Evolutionary conservation across 2,113 vertebrate species (phyloP).

Genomic region (Xiphorhynchus elegans): DNA sequence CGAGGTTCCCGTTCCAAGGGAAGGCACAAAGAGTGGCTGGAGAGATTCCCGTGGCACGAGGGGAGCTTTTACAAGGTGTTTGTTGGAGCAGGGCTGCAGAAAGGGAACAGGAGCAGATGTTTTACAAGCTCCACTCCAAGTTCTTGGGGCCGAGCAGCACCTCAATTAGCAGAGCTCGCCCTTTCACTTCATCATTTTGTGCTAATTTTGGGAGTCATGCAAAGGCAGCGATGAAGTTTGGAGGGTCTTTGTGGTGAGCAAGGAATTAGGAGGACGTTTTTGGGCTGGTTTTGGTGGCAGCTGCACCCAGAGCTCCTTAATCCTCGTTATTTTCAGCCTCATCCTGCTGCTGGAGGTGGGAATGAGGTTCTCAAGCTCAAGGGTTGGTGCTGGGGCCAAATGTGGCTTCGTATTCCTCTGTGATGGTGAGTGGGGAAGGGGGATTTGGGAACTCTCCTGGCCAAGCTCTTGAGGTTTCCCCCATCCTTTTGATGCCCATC

Average conservation of each 20-base stretch:
- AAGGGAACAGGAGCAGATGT: not conserved
- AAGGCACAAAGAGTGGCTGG: not conserved
- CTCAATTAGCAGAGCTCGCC: not conserved
- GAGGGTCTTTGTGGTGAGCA: not conserved
- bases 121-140: not conserved
- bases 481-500: fast-evolving
- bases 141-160: not conserved
- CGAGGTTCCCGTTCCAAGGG: not conserved
- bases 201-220: not conserved
- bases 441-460: not conserved
- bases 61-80: not conserved
- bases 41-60: not conserved
- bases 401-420: not conserved
- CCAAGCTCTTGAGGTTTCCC: not conserved
- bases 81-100: not conserved
- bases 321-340: not conserved
- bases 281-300: not conserved
- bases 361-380: not conserved
- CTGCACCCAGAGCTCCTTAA: not conserved
- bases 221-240: not conserved
- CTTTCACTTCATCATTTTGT: constrained; percentile 23
- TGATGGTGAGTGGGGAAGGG: not conserved
- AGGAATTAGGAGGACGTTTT: constrained; percentile 10
- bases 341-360: not conserved
- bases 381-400: fast-evolving